Evolutionary conservation across 2,888 invertebrate species (phyloP).

Genomic region (Arctia plantaginis): DNA sequence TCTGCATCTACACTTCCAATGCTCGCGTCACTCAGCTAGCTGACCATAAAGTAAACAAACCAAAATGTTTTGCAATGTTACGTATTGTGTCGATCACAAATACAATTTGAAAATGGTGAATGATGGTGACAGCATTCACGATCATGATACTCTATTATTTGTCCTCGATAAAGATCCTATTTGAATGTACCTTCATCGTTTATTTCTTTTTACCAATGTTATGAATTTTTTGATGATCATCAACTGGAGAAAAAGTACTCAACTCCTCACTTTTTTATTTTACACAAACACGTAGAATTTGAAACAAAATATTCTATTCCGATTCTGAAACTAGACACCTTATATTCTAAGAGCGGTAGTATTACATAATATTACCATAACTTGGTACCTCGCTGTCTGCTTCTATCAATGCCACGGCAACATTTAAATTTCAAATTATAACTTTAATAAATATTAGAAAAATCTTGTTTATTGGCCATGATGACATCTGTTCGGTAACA

Average conservation of each 20-base stretch:
- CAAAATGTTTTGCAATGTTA: too few relatives aligned
- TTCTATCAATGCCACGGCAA: slow-evolving; percentile 41
- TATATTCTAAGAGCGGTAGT: slow-evolving; percentile 26
- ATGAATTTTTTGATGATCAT: background rate
- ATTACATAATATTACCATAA: slow-evolving; percentile 45
- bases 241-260: background rate
- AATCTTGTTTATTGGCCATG: slow-evolving; percentile 42
- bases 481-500: slow-evolving; percentile 50
- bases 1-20: too few relatives aligned
- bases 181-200: too few relatives aligned
- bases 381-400: slow-evolving; percentile 57
- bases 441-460: slow-evolving; percentile 41
- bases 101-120: too few relatives aligned
- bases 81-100: too few relatives aligned
- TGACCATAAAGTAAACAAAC: too few relatives aligned
- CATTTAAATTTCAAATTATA: slow-evolving; percentile 51
- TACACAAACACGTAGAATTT: slow-evolving; percentile 9
- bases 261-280: background rate
- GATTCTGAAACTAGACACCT: slow-evolving; percentile 12
- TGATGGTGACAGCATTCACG: background rate
- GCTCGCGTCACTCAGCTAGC: too few relatives aligned
- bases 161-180: too few relatives aligned
- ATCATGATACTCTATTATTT: too few relatives aligned
- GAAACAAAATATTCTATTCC: slow-evolving; percentile 12
- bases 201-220: too few relatives aligned